These are phyloP conservation scores for Endotricha flammealis DNA, from an alignment of 2,888 invertebrate genomes.

Conservation along the genomic window DNA sequence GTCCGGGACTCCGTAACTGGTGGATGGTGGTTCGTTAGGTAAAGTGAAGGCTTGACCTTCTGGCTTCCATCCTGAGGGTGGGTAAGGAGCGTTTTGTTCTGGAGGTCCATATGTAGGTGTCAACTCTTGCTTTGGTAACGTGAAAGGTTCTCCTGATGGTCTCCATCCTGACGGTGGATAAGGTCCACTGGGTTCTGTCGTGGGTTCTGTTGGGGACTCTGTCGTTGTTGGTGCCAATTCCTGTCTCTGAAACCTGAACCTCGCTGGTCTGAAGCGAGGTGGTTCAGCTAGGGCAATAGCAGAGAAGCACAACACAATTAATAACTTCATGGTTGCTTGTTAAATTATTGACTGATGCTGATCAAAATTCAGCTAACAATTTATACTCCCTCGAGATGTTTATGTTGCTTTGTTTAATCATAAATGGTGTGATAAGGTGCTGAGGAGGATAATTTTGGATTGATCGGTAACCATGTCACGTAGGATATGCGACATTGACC, in stretches of 20 bases:
- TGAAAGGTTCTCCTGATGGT: conserved; percentile 54
- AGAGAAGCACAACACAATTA: conserved; percentile 44
- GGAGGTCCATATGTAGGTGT: conserved; percentile 40
- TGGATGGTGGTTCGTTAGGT: conserved; percentile 50
- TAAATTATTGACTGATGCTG: conserved; percentile 35
- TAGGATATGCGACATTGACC: conserved; percentile 53
- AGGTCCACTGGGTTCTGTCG: conserved; percentile 48
- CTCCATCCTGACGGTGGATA: conserved; percentile 64
- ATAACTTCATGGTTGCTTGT: conserved; percentile 52
- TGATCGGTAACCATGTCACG: conserved; percentile 41
- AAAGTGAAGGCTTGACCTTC: conserved; percentile 54
- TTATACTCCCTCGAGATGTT: conserved; percentile 46
- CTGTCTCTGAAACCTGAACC: conserved; percentile 65
- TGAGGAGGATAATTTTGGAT: conserved; percentile 36
- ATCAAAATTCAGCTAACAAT: conserved; percentile 26
- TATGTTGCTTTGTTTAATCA: conserved; percentile 58
- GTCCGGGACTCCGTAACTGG: conserved; percentile 51
- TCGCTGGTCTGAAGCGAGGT: conserved; percentile 67
- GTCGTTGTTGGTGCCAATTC: conserved; percentile 65
- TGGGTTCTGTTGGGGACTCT: conserved; percentile 52
- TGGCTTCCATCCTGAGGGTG: conserved; percentile 67
- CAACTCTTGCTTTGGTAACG: conserved; percentile 38
- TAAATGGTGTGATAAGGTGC: conserved; percentile 46
- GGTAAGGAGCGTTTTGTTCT: conserved; percentile 44
- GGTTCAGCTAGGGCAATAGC: conserved; percentile 52